Evolutionary conservation across 2,888 invertebrate species (phyloP).

Genomic region (Limnephilus lunatus): DNA sequence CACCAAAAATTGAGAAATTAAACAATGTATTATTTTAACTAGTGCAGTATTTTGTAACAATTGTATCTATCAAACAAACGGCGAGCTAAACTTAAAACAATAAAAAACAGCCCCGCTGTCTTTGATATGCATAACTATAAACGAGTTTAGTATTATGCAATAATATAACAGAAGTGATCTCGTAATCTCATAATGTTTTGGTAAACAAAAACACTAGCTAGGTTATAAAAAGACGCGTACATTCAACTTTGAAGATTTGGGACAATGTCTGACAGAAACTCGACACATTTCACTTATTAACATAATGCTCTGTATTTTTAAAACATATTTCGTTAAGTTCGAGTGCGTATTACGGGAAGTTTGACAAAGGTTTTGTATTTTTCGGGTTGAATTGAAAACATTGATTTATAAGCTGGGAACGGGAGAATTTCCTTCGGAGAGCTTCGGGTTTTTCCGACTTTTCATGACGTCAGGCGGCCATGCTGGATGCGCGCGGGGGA

Average conservation of each 20-base stretch:
- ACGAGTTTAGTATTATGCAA: background rate
- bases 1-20: background rate
- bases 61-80: background rate
- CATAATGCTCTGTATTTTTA: background rate
- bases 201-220: conserved; percentile 4
- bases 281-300: background rate
- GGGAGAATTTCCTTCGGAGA: conserved; percentile 39
- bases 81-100: background rate
- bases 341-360: background rate
- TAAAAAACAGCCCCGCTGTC: background rate
- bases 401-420: conserved; percentile 46
- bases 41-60: background rate
- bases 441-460: conserved; percentile 9
- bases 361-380: background rate
- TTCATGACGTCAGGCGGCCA: conserved; percentile 32
- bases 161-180: conserved; percentile 14
- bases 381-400: conserved; percentile 41
- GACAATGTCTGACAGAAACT: background rate
- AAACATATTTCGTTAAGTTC: background rate
- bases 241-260: background rate
- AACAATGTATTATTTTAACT: background rate
- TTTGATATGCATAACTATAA: background rate
- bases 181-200: conserved; percentile 29
- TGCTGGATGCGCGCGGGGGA: conserved; percentile 5
- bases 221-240: conserved; percentile 16